Evolutionary conservation across 2,797 vertebrate genomes (phyloP).

Genomic region (Tenualosa thibaudeaui): DNA sequence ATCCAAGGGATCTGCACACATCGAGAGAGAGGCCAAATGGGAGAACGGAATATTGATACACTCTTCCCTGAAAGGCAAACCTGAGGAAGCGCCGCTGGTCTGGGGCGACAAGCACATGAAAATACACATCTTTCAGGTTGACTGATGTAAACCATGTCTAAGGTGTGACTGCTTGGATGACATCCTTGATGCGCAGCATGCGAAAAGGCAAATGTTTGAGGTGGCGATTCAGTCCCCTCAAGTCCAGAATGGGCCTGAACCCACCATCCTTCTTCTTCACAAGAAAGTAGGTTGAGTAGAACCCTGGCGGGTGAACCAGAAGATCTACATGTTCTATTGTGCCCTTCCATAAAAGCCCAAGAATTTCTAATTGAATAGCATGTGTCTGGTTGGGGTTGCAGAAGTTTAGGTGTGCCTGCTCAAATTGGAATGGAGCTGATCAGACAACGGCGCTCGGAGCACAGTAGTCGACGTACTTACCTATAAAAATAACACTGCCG

Average conservation of each 20-base stretch:
- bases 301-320: not conserved
- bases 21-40: not conserved
- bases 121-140: not conserved
- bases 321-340: not conserved
- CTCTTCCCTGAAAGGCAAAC: not conserved
- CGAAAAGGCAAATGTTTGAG: not conserved
- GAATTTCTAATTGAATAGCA: not conserved
- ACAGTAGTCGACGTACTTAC: too few species aligned
- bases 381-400: not conserved
- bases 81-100: not conserved
- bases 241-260: too few species aligned
- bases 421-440: too few species aligned
- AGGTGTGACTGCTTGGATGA: not conserved
- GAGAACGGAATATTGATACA: not conserved
- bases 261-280: too few species aligned
- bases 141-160: not conserved
- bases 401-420: too few species aligned
- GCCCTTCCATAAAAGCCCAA: not conserved
- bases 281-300: too few species aligned
- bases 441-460: too few species aligned
- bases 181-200: not conserved
- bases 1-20: not conserved
- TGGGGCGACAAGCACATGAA: not conserved
- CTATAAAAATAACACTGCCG: too few species aligned
- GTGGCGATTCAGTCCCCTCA: too few species aligned